Evolutionary conservation across 2,797 vertebrate genomes (phyloP).

Genomic region (Melanotaenia boesemani): DNA sequence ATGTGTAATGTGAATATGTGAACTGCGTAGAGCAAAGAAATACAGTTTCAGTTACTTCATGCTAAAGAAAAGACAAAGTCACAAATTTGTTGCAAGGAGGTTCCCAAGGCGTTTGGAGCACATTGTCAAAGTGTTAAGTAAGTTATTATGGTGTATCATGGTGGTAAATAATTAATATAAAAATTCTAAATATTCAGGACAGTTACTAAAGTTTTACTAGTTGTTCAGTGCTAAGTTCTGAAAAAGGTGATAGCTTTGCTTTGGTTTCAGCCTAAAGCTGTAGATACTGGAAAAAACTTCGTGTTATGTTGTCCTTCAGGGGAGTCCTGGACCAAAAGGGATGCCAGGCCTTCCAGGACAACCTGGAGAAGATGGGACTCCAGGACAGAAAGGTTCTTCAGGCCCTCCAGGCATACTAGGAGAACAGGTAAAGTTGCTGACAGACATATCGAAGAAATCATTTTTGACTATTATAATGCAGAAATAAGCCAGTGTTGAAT

Average conservation of each 20-base stretch:
- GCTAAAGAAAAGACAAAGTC: background rate
- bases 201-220: background rate
- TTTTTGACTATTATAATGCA: background rate
- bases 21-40: background rate
- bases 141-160: background rate
- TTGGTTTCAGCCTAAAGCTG: background rate
- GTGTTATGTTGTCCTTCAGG: slow-evolving; percentile 61
- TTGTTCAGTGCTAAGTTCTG: background rate
- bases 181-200: background rate
- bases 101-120: background rate
- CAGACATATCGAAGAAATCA: background rate
- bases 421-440: slow-evolving; percentile 68
- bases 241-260: background rate
- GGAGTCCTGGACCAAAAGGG: slow-evolving; percentile 75
- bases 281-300: background rate
- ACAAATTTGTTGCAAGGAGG: background rate
- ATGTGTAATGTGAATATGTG: background rate
- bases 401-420: slow-evolving; percentile 74
- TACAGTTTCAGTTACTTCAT: background rate
- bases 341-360: slow-evolving; percentile 78
- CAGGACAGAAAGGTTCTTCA: slow-evolving; percentile 44
- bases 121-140: background rate
- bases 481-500: too few relatives aligned
- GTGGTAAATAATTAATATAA: background rate
- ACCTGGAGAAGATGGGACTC: slow-evolving; percentile 75